A percentile compares a stretch with the other conserved stretches of the same genome.
These are phyloP conservation scores for Epinephelus malabaricus DNA, from an alignment of 2,797 vertebrate species.

Conservation along the genomic window DNA sequence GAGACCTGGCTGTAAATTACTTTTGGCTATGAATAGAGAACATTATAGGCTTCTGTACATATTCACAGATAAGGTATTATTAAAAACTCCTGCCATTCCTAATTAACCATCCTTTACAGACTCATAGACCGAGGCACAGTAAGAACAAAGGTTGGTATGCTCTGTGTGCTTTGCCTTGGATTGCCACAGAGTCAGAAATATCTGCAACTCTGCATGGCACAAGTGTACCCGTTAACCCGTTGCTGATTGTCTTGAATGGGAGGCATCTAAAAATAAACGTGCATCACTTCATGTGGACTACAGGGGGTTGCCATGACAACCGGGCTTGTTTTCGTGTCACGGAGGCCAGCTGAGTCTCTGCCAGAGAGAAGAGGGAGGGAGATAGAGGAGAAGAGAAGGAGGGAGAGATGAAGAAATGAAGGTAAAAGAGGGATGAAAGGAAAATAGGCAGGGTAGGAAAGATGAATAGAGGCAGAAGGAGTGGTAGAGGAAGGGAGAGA, in stretches of 20 bases:
- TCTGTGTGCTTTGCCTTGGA: slow-evolving; percentile 9
- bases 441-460: neutral
- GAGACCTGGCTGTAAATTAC: slow-evolving; percentile 4
- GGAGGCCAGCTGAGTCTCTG: slow-evolving; percentile 78
- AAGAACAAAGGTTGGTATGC: slow-evolving; percentile 1
- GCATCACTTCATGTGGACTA: slow-evolving; percentile 77
- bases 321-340: slow-evolving; percentile 84
- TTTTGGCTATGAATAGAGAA: neutral
- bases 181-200: slow-evolving; percentile 47
- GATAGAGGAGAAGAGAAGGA: slow-evolving; percentile 16
- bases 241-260: slow-evolving; percentile 75
- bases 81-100: slow-evolving; percentile 19
- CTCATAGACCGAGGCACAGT: neutral
- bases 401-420: slow-evolving; percentile 4
- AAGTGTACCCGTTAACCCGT: slow-evolving; percentile 75
- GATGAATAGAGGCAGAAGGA: slow-evolving; percentile 5
- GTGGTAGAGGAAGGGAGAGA: neutral
- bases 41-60: slow-evolving; percentile 7
- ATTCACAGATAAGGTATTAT: slow-evolving; percentile 19
- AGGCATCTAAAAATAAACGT: slow-evolving; percentile 86
- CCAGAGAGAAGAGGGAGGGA: slow-evolving; percentile 44
- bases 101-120: slow-evolving; percentile 23
- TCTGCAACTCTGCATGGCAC: slow-evolving; percentile 48
- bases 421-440: slow-evolving; percentile 1
- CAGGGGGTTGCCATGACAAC: slow-evolving; percentile 85